Evolutionary conservation across 2,113 vertebrate species (phyloP).

Genomic region (Astatoreochromis straeleni): DNA sequence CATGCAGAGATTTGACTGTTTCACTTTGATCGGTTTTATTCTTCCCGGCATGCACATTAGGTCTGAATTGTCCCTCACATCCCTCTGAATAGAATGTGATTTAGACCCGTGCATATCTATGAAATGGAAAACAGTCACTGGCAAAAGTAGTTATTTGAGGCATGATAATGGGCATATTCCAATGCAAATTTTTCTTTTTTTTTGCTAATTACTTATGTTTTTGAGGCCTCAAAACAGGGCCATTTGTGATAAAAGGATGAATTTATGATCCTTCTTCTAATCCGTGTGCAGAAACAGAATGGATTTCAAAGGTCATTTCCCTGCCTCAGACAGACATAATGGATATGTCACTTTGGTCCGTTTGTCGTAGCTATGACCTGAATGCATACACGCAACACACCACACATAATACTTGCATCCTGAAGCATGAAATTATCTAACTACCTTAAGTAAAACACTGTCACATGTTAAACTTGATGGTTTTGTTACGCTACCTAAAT

Average conservation of each 20-base stretch:
- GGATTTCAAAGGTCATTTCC: slow-evolving; percentile 54
- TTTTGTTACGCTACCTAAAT: neutral
- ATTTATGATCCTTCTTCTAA: neutral
- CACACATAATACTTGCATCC: neutral
- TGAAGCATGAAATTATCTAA: slow-evolving; percentile 4
- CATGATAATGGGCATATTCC: neutral
- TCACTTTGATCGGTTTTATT: slow-evolving; percentile 26
- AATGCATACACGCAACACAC: neutral
- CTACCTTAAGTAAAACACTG: neutral
- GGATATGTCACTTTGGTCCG: slow-evolving; percentile 26
- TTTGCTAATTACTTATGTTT: neutral
- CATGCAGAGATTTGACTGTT: neutral
- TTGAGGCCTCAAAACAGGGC: neutral
- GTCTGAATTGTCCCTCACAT: neutral
- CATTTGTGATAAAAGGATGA: slow-evolving; percentile 23
- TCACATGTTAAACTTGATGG: neutral
- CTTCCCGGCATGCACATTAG: slow-evolving; percentile 5
- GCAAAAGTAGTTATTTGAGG: neutral
- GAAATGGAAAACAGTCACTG: neutral
- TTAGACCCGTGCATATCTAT: neutral
- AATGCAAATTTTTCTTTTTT: neutral
- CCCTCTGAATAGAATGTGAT: slow-evolving; percentile 5
- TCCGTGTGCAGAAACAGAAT: slow-evolving; percentile 25
- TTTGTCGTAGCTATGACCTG: neutral
- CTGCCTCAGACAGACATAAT: slow-evolving; percentile 33